Base-by-base conservation (phyloP, 2,888 invertebrate species). In the Nemurella pictetii region DNA sequence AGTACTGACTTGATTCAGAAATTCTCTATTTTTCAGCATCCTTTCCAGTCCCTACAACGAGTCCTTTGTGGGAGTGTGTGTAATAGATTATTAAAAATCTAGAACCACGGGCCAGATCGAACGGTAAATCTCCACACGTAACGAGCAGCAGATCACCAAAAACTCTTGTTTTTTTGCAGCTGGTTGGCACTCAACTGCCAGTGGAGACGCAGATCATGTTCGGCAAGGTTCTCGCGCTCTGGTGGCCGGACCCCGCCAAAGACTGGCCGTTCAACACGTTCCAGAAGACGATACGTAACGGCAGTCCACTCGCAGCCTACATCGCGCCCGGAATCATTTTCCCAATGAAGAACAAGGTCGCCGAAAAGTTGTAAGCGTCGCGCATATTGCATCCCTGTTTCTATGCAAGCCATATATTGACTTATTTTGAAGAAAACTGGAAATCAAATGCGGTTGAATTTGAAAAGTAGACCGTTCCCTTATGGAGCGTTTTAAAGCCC, bases 241-340 rank as follows among this genome's bases (percentile, higher is more conserved):
- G 55, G 75, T 55, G 55, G 26, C 84, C 85, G 25, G 55, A 86
- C 74, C 27, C 75, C 3, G 27, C 28, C 0, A 28, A 12, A 20
- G 83, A 75, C 29, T 83, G 85, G 83, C 75, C 30, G 9, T 75
- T 26, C 35, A 26, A 80, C n/a, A 77, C 75, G n/a, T 84, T 85
- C 78, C 77, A 29, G 5, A 81, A 73, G 20, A 83, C 81, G 26
- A 26, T 81, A 5, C 30, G 29, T 15, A 84, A 32, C 29, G 86
- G 86, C 1, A 82, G 77, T 26, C 86, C 86, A 26, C 82, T 86
- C n/a, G 7, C 85, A 80, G 86, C 86, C n/a, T 74, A 84, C 35
- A 27, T 86, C 0, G 84, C 86, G 20, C 80, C 85, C 27, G 35
- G 78, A 25, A 82, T 73, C 27, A 30, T 86, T 9, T 20, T 36